These are phyloP conservation scores for Hemicordylus capensis DNA, from an alignment of 2,113 vertebrate species.

Conservation along the genomic window DNA sequence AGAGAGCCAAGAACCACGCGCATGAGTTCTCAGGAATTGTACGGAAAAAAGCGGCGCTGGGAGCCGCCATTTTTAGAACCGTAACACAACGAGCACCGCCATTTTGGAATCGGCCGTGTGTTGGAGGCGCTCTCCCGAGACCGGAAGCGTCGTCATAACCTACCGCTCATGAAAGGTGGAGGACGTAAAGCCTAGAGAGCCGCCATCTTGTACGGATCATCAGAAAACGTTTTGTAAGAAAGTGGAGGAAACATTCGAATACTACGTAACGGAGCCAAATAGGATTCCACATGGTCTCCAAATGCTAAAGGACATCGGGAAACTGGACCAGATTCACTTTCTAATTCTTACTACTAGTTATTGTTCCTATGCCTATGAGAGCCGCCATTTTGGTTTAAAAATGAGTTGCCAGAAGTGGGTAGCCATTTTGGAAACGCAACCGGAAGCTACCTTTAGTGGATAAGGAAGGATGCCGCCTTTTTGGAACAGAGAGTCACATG, in stretches of 20 bases:
- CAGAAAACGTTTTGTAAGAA: not conserved
- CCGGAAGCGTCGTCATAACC: not conserved
- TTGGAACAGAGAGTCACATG: too few relatives aligned
- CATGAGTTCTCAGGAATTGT: fast-evolving
- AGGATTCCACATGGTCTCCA: not conserved
- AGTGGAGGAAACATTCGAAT: not conserved
- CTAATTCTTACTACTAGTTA: not conserved
- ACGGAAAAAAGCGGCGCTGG: fast-evolving
- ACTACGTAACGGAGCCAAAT: fast-evolving
- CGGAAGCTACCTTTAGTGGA: not conserved
- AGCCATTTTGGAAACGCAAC: slow-evolving; percentile 7
- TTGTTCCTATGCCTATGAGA: not conserved
- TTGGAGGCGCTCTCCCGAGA: not conserved
- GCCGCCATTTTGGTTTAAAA: not conserved
- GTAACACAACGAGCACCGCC: not conserved
- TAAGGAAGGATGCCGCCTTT: too few relatives aligned
- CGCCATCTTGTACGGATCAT: slow-evolving; percentile 23
- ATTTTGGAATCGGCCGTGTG: not conserved
- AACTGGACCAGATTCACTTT: not conserved
- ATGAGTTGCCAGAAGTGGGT: not conserved
- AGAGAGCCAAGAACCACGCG: fast-evolving
- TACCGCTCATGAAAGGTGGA: not conserved
- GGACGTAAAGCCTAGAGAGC: not conserved
- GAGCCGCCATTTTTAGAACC: not conserved
- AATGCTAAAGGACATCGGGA: not conserved